Evolutionary conservation across 1,140 invertebrate genomes (phyloP).

Genomic region (Caenorhabditis tropicalis): DNA sequence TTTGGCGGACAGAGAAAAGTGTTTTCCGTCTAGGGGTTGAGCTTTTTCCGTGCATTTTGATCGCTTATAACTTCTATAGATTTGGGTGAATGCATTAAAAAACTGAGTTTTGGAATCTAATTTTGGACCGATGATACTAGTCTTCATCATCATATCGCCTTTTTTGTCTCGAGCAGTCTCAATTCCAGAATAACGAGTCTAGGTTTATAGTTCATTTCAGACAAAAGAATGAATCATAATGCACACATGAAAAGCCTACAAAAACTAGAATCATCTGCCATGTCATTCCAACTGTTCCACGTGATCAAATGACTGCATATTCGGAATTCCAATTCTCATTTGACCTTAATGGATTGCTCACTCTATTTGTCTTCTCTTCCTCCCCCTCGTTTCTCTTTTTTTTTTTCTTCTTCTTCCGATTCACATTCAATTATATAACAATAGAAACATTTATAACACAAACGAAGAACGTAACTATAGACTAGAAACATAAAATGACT

Average conservation of each 20-base stretch:
- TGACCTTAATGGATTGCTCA: not conserved
- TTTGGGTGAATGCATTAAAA: not conserved
- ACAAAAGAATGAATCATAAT: too few relatives aligned
- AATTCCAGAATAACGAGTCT: too few relatives aligned
- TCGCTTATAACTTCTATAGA: not conserved
- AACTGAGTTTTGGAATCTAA: too few relatives aligned
- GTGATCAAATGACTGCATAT: too few relatives aligned
- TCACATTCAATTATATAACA: constrained; percentile 34
- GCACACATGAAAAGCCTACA: too few relatives aligned
- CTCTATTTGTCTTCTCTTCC: not conserved
- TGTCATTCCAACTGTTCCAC: not conserved
- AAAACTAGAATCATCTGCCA: too few relatives aligned
- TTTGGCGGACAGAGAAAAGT: not conserved
- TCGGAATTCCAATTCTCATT: not conserved
- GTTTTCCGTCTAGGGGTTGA: constrained; percentile 10
- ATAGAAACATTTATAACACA: constrained; percentile 34
- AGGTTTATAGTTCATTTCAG: too few relatives aligned
- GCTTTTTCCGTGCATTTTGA: not conserved
- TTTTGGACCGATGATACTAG: too few relatives aligned
- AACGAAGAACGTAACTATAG: constrained; percentile 19
- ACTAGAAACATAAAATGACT: not conserved
- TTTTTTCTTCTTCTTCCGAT: not conserved
- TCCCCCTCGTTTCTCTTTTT: not conserved
- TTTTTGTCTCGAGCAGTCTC: too few relatives aligned
- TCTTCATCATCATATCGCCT: too few relatives aligned